Conservation (phyloP, 2,113 vertebrate genomes). For the Prionailurus viverrinus region DNA sequence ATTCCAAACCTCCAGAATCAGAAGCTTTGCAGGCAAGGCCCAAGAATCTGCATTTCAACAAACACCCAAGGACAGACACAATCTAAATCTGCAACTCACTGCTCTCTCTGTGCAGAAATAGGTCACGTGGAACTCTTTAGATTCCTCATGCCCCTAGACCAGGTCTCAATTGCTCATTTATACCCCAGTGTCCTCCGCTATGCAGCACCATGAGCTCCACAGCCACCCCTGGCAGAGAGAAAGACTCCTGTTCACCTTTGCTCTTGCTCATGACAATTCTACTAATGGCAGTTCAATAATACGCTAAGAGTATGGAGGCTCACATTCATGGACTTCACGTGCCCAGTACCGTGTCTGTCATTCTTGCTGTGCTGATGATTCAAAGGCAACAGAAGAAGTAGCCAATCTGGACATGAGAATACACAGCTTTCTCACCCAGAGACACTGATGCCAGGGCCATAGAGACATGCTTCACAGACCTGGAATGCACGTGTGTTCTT, state of each 20-base stretch:
- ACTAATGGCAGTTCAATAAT: accelerated
- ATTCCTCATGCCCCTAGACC: not conserved
- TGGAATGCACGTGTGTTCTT: not conserved
- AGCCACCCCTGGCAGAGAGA: not conserved
- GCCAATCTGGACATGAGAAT: not conserved
- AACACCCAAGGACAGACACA: not conserved
- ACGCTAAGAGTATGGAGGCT: not conserved
- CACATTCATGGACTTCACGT: accelerated
- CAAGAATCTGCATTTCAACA: not conserved
- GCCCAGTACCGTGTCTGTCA: not conserved
- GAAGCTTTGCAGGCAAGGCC: not conserved
- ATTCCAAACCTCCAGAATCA: not conserved
- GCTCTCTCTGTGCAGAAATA: not conserved
- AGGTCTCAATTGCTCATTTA: not conserved
- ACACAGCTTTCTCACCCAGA: not conserved
- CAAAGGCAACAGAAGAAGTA: not conserved
- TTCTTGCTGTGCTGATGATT: not conserved
- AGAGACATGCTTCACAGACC: not conserved
- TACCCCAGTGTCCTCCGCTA: not conserved
- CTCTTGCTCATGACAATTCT: not conserved
- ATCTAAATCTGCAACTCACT: not conserved
- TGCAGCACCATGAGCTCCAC: too few species aligned
- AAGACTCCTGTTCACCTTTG: not conserved
- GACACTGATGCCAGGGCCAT: not conserved
- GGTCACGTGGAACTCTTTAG: not conserved